Evolutionary conservation across 2,797 vertebrate genomes (phyloP), one percentile per base, ranked within the genome.

Genomic region (Denticeps clupeoides): DNA sequence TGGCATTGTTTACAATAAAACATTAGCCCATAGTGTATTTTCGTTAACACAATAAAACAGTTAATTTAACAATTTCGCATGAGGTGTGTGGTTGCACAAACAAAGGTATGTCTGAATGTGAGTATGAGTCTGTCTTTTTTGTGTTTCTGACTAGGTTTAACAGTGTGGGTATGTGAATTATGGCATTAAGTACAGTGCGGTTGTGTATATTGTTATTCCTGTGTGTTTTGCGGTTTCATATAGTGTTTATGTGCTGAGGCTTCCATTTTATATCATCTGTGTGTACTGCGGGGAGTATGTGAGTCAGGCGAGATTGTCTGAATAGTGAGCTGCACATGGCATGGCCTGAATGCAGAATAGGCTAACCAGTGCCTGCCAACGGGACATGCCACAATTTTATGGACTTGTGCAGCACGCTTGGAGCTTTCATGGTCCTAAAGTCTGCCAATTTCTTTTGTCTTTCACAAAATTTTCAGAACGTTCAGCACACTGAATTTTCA

Each of bases 351-450:
- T 51, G 29, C 44, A 51, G 53, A 63, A 22, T 45, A 58, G 45
- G 45, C 18, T 31, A 41, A 44, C 51, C 26, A 48, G 44, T 33
- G 38, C 25, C 41, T 55, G 55, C 55, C 51, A 65, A 53, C 50
- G 49, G 56, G 45, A 50, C 49, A 32, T 44, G 41, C 52, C 53
- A 58, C 24, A 59, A 19, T 62, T 56, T 62, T 62, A 65, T 40
- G 42, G 31, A 55, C 29, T 29, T 33, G 21, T 41, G 31, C 29
- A 45, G 32, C 35, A 38, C 15, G 50, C 7, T 26, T 10, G 23
- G 8, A 16, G 33, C 27, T 41, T 22, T 12, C 56, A 51, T 47
- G 56, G 59, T 55, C 63, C 53, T 65, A 65, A 22, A 47, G 47
- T 19, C 47, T 12, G 26, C 15, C n/a, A n/a, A n/a, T n/a, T n/a